Percentiles rank a stretch among this genome's conserved stretches.
Evolutionary conservation across 1,140 invertebrate genomes (phyloP).

Genomic region (Macrosteles quadrilineatus): DNA sequence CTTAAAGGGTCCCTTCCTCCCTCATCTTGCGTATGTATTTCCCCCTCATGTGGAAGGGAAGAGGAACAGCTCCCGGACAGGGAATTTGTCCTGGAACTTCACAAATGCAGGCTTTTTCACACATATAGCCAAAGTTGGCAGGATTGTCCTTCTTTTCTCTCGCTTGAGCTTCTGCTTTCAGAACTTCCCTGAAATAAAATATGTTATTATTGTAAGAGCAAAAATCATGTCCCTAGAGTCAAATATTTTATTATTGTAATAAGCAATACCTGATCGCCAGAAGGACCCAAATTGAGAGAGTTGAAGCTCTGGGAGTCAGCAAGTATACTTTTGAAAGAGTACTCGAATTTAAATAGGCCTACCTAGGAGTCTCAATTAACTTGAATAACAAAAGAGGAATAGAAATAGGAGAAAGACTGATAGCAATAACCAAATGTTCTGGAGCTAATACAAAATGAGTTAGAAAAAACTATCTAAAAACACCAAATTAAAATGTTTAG

Average conservation of each 20-base stretch:
- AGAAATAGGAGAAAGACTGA: too few species aligned
- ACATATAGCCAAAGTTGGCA: slow-evolving; percentile 89
- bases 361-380: background rate
- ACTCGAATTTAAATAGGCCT: background rate
- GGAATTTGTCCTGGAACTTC: slow-evolving; percentile 91
- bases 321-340: background rate
- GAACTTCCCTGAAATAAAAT: slow-evolving; percentile 53
- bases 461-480: too few species aligned
- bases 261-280: too few species aligned
- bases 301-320: background rate
- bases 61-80: slow-evolving; percentile 77
- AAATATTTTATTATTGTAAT: background rate
- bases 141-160: slow-evolving; percentile 84
- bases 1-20: background rate
- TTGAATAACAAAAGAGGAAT: too few species aligned
- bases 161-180: slow-evolving; percentile 63
- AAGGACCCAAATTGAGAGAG: background rate
- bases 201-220: background rate
- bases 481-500: too few species aligned
- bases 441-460: too few species aligned
- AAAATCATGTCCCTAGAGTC: background rate
- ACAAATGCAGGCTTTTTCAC: slow-evolving; percentile 88
- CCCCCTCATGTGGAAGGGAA: slow-evolving; percentile 84
- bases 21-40: slow-evolving; percentile 58
- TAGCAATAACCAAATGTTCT: too few species aligned